Evolutionary conservation across 1,140 invertebrate species (phyloP), one percentile per base, ranked within the genome.

Genomic region (Cataglyphis hispanica): DNA sequence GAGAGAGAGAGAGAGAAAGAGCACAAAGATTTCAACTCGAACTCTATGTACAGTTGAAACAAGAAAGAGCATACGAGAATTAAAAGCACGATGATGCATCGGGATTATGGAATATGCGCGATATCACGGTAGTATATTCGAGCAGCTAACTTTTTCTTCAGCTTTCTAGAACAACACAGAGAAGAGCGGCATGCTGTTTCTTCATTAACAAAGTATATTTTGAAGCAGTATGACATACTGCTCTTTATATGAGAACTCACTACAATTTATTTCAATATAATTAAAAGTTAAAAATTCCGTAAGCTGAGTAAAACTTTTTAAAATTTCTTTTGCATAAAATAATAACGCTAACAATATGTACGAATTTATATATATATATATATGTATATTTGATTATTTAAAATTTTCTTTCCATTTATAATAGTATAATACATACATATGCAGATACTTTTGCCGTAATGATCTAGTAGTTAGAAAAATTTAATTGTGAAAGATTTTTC

Each of bases 141-240:
- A 72, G 25, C 3, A 22, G 19, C 37, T 37, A 70, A 81, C 53
- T 81, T 81, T 80, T 81, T 34, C 66, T 78, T 58, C 22, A 40
- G 11, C 19, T 13, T 80, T 70, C 22, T 72, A n/a, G 34, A 70
- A 11, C 53, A 81, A 72, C 27, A 60, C 25, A 31, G 8, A 81
- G 19, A 60, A 81, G 7, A 19, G 34, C 43, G 25, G 43, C 53
- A 58, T 70, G 53, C 34, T 81, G 70, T 81, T 70, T 58, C 37
- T 25, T 70, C 22, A 40, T 81, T 72, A 72, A 22, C 34, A 67
- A 78, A n/a, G 16, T n/a, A 34, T 50, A 66, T 8, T 67, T 50
- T 43, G 40, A 19, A 16, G 11, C 3, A 8, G 11, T 7, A 8
- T 27, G 13, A 10, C 11, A 22, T 25, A 37, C n/a, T 37, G n/a